Evolutionary conservation across 2,888 invertebrate genomes (phyloP).

Genomic region (Orthonevra nobilis): DNA sequence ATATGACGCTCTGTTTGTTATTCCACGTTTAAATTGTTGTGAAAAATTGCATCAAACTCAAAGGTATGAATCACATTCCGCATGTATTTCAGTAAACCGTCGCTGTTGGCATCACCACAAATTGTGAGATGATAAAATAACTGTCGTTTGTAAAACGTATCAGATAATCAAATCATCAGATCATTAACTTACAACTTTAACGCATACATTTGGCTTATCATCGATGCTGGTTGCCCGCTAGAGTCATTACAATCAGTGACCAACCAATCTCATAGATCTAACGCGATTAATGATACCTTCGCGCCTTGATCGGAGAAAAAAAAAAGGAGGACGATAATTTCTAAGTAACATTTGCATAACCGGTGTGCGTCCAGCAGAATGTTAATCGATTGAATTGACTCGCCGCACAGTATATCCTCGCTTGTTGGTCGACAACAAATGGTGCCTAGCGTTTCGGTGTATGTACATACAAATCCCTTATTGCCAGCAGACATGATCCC

Average conservation of each 20-base stretch:
- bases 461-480: slow-evolving; percentile 55
- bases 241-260: slow-evolving; percentile 1
- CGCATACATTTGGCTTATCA: no score
- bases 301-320: not conserved
- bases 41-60: no score
- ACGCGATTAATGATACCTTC: not conserved
- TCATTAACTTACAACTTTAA: no score
- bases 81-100: no score
- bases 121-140: no score
- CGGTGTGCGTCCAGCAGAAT: slow-evolving; percentile 1
- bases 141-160: no score
- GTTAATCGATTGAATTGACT: slow-evolving; percentile 31
- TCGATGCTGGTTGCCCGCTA: not conserved
- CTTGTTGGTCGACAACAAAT: slow-evolving; percentile 11
- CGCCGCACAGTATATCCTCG: not conserved
- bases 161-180: no score
- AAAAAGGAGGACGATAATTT: not conserved
- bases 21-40: no score
- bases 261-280: not conserved
- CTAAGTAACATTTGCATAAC: slow-evolving; percentile 12
- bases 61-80: no score
- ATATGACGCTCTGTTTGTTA: no score
- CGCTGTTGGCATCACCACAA: no score
- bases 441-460: slow-evolving; percentile 9
- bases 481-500: slow-evolving; percentile 52